Evolutionary conservation across 2,888 invertebrate species (phyloP).

Genomic region (Tetrapedia diversipes): DNA sequence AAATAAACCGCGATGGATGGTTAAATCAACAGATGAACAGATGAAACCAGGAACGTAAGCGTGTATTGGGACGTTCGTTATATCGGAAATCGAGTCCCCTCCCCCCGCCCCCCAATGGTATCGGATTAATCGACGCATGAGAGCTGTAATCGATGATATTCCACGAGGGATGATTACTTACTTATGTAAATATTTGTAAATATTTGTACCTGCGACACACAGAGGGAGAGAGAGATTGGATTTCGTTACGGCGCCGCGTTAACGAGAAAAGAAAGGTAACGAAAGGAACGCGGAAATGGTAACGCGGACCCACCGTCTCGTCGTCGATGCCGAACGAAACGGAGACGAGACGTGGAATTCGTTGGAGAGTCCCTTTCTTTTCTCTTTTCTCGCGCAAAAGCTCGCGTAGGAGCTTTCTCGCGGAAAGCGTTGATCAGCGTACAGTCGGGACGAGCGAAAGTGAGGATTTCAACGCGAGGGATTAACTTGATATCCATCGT

Average conservation of each 20-base stretch:
- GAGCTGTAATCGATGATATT: constrained; percentile 62
- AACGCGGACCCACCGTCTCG: not conserved
- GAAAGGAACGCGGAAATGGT: not conserved
- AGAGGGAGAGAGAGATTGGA: no score
- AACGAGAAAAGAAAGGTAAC: not conserved
- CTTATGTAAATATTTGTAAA: constrained; percentile 80
- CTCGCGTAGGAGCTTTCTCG: not conserved
- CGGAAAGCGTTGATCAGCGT: not conserved
- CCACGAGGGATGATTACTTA: constrained; percentile 58
- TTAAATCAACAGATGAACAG: constrained; percentile 56
- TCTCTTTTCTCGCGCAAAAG: not conserved
- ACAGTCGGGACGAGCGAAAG: no score
- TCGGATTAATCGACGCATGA: constrained; percentile 57
- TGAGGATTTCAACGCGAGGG: no score
- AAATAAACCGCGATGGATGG: constrained; percentile 55
- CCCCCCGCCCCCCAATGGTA: no score
- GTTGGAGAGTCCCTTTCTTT: no score
- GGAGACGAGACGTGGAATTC: no score
- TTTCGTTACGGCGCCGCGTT: constrained; percentile 9
- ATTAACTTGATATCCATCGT: no score
- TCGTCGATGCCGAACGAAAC: not conserved
- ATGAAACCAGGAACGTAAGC: constrained; percentile 17
- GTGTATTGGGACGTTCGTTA: constrained; percentile 50
- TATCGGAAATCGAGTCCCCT: constrained; percentile 45
- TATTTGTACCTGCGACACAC: constrained; percentile 72